Percentiles rank a stretch among this genome's conserved stretches.
phyloP scores from a whole-genome alignment of 2,888 invertebrate species.

The Platerodrilus igneus region DNA sequence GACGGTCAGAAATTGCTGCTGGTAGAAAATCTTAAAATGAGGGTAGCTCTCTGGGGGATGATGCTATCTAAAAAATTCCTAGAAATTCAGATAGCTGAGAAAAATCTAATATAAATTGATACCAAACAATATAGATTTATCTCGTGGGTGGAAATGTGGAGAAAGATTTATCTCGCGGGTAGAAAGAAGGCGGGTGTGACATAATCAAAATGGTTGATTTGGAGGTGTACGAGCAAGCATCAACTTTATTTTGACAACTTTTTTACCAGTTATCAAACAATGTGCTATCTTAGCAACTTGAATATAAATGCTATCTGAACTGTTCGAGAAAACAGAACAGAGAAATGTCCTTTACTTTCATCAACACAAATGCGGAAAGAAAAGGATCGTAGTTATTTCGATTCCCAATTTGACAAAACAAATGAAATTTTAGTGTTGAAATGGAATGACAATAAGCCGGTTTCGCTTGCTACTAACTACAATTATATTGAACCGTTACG shows the following conservation, averaged over 20 bases:
- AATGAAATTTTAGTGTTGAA: conserved; percentile 14
- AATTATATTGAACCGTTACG: conserved; percentile 13
- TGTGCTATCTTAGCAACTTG: conserved; percentile 6
- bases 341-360: conserved; percentile 12
- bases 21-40: too few species aligned
- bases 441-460: conserved; percentile 17
- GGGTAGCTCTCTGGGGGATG: too few species aligned
- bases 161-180: too few species aligned
- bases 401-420: conserved; percentile 14
- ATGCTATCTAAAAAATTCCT: too few species aligned
- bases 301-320: conserved; percentile 18
- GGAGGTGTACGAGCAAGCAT: too few species aligned
- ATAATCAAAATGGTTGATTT: too few species aligned
- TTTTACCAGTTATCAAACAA: conserved; percentile 14
- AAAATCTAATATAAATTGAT: too few species aligned
- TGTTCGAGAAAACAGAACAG: conserved; percentile 14
- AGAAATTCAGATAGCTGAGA: too few species aligned
- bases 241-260: conserved; percentile 17
- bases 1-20: too few species aligned
- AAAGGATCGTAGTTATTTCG: conserved; percentile 17
- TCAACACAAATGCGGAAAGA: conserved; percentile 17
- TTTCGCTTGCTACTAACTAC: conserved; percentile 13
- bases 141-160: too few species aligned
- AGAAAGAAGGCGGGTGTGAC: too few species aligned
- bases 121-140: too few species aligned